phyloP scores from a whole-genome alignment of 2,797 vertebrate genomes.

The Gambelia wislizenii region DNA sequence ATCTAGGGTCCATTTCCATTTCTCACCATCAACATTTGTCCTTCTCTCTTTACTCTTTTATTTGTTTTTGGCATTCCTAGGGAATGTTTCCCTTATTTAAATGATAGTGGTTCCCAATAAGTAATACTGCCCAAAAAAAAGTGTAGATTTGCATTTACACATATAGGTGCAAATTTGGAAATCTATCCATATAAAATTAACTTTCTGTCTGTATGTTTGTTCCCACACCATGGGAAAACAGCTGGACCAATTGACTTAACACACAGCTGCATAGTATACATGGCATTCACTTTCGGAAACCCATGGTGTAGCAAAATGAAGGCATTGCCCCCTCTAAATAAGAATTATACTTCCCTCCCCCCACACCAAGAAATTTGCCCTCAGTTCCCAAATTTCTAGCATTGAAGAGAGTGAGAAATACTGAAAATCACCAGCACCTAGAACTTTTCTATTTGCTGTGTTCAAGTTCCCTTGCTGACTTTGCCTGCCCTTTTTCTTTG shows the following conservation, averaged over 20 bases:
- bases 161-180: neutral
- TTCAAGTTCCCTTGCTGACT: too few species aligned
- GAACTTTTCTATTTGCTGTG: too few species aligned
- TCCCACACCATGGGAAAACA: neutral
- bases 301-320: too few species aligned
- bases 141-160: neutral
- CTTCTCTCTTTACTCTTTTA: conserved; percentile 35
- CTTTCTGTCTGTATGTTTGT: neutral
- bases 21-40: conserved; percentile 45
- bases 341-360: too few species aligned
- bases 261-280: neutral
- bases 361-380: too few species aligned
- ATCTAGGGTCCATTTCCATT: conserved; percentile 45
- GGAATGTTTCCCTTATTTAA: conserved; percentile 60
- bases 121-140: neutral
- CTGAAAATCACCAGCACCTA: too few species aligned
- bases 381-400: too few species aligned
- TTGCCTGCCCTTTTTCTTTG: too few species aligned
- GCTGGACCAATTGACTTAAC: neutral
- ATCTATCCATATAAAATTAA: neutral
- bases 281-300: too few species aligned
- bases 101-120: conserved; percentile 35
- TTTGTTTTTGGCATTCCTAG: conserved; percentile 27
- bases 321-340: too few species aligned
- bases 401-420: too few species aligned